phyloP scores from a whole-genome alignment of 2,113 vertebrate species.

The Forbesichthys agassizii region DNA sequence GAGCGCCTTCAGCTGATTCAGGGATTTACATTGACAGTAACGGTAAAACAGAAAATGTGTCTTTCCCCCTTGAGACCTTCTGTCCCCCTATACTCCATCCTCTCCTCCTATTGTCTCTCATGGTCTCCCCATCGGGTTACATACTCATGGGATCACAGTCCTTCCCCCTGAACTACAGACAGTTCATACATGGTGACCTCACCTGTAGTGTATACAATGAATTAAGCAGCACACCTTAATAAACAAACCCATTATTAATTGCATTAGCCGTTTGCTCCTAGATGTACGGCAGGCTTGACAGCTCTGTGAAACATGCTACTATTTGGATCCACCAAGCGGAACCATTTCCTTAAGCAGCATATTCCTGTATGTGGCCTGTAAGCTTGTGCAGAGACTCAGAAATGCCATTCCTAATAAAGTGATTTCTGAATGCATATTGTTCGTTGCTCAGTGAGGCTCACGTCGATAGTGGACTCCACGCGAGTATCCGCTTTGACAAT shows the following conservation, averaged over 20 bases:
- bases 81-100: conserved; percentile 52
- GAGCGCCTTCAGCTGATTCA: conserved; percentile 66
- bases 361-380: not conserved
- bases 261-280: too few species aligned
- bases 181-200: conserved; percentile 12
- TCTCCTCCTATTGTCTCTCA: conserved; percentile 20
- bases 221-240: too few species aligned
- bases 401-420: not conserved
- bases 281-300: too few species aligned
- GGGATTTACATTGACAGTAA: conserved; percentile 66
- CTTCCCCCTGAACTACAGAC: conserved; percentile 19
- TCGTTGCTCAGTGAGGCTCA: conserved; percentile 21
- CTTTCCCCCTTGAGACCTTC: conserved; percentile 51
- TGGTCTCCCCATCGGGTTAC: conserved; percentile 48
- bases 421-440: not conserved
- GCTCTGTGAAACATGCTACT: not conserved
- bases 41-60: conserved; percentile 70
- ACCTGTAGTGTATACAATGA: not conserved
- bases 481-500: conserved; percentile 23
- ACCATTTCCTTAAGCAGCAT: not conserved
- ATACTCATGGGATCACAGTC: conserved; percentile 44
- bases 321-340: not conserved
- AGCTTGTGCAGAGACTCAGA: too few species aligned
- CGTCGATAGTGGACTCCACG: conserved; percentile 16
- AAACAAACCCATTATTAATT: too few species aligned